Conservation (phyloP, 2,888 invertebrate genomes). For the Crematogaster levior region DNA sequence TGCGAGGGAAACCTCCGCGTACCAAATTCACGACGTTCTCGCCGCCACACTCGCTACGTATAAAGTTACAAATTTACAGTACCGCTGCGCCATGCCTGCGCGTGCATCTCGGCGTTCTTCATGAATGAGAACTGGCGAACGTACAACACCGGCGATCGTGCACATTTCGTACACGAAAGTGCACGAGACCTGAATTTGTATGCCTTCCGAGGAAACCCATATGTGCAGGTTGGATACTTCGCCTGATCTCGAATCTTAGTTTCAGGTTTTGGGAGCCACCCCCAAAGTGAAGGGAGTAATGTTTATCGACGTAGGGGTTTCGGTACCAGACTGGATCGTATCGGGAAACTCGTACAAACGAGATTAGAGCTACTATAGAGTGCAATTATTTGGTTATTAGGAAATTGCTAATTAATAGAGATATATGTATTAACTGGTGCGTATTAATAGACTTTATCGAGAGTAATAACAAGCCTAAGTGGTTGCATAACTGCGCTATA, state of each 20-base stretch:
- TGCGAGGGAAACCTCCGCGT: slow-evolving; percentile 35
- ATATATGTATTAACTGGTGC: not conserved
- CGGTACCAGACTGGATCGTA: slow-evolving; percentile 38
- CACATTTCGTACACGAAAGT: slow-evolving; percentile 31
- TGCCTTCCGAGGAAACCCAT: slow-evolving; percentile 43
- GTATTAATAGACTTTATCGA: slow-evolving; percentile 4
- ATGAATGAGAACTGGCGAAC: slow-evolving; percentile 41
- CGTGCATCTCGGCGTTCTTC: slow-evolving; percentile 28
- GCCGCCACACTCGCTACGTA: slow-evolving; percentile 52
- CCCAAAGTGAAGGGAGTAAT: slow-evolving; percentile 5
- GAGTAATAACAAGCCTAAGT: not conserved
- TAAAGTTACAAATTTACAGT: slow-evolving; percentile 72
- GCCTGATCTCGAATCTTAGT: not conserved
- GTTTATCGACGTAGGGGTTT: slow-evolving; percentile 45
- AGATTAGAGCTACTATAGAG: slow-evolving; percentile 15
- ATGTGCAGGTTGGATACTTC: slow-evolving; percentile 19
- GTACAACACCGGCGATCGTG: slow-evolving; percentile 7
- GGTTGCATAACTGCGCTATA: not conserved
- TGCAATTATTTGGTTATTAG: slow-evolving; percentile 16
- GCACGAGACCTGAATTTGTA: slow-evolving; percentile 49
- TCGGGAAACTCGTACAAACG: not conserved
- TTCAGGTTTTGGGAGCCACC: slow-evolving; percentile 35
- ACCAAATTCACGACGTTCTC: slow-evolving; percentile 65
- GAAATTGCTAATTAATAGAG: slow-evolving; percentile 18
- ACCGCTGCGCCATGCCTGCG: slow-evolving; percentile 41